Evolutionary conservation across 2,888 invertebrate species (phyloP).

Genomic region (Invenusta paracnida): DNA sequence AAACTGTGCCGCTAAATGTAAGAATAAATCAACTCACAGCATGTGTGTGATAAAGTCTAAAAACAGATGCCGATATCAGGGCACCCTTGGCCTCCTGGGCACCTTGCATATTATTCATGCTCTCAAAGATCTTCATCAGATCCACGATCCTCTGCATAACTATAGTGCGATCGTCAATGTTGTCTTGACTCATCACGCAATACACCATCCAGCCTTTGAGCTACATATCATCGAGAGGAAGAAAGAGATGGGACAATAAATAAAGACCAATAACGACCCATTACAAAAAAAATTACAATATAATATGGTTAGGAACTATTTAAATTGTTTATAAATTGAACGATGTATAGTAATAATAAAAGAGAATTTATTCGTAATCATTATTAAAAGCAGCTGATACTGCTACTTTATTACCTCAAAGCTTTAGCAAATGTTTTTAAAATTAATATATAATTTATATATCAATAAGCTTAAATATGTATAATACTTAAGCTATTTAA

Average conservation of each 20-base stretch:
- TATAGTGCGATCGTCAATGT: conserved; percentile 86
- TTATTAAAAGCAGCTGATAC: too few species aligned
- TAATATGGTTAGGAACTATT: too few species aligned
- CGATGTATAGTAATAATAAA: too few species aligned
- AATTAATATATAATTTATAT: too few species aligned
- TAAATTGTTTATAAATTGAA: too few species aligned
- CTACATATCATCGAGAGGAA: too few species aligned
- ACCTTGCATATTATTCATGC: conserved; percentile 96
- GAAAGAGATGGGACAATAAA: background rate
- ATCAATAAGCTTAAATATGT: too few species aligned
- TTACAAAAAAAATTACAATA: conserved; percentile 16
- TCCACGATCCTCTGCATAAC: conserved; percentile 84
- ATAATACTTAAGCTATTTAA: too few species aligned
- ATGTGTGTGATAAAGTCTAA: conserved; percentile 74
- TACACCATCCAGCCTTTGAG: conserved; percentile 93
- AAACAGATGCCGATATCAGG: conserved; percentile 83
- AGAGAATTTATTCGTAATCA: too few species aligned
- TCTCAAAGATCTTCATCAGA: conserved; percentile 85
- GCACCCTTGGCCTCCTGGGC: conserved; percentile 87
- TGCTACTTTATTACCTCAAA: too few species aligned
- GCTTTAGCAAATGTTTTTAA: too few species aligned
- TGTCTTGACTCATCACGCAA: conserved; percentile 88
- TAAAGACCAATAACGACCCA: background rate
- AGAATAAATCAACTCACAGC: conserved; percentile 57
- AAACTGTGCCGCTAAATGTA: too few species aligned